Evolutionary conservation across 2,888 invertebrate species (phyloP).

Genomic region (Epistrophe eligans): DNA sequence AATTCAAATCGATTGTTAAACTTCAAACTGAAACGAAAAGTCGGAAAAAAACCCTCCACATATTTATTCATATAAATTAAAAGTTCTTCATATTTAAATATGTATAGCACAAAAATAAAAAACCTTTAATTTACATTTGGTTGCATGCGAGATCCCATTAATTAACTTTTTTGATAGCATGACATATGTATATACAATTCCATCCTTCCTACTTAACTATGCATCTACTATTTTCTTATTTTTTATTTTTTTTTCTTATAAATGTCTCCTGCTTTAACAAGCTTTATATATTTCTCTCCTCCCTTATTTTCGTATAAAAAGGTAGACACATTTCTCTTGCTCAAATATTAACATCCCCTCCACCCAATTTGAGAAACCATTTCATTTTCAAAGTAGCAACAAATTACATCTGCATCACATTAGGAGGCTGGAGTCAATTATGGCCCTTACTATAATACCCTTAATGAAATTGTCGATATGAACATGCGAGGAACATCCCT

Average conservation of each 20-base stretch:
- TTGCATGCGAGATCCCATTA: constrained; percentile 1
- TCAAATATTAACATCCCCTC: neutral
- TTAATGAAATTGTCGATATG: constrained; percentile 31
- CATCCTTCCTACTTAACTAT: constrained; percentile 8
- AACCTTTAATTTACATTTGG: neutral
- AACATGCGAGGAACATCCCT: neutral
- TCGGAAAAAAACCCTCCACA: no score
- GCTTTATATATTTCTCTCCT: neutral
- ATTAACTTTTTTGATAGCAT: constrained; percentile 10
- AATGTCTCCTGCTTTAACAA: no score
- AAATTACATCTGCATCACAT: constrained; percentile 37
- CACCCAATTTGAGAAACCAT: neutral
- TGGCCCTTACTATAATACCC: neutral
- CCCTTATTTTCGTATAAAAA: neutral
- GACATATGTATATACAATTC: neutral
- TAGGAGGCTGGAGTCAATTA: constrained; percentile 33
- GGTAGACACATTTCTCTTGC: neutral
- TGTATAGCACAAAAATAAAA: neutral
- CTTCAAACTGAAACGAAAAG: no score
- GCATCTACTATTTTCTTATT: neutral
- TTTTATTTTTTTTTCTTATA: neutral
- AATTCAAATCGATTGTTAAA: no score
- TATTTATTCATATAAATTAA: no score
- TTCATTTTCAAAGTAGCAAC: constrained; percentile 19
- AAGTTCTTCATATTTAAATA: no score